These are phyloP conservation scores for Bombus turneri DNA, from an alignment of 1,140 invertebrate species.

Conservation along the genomic window DNA sequence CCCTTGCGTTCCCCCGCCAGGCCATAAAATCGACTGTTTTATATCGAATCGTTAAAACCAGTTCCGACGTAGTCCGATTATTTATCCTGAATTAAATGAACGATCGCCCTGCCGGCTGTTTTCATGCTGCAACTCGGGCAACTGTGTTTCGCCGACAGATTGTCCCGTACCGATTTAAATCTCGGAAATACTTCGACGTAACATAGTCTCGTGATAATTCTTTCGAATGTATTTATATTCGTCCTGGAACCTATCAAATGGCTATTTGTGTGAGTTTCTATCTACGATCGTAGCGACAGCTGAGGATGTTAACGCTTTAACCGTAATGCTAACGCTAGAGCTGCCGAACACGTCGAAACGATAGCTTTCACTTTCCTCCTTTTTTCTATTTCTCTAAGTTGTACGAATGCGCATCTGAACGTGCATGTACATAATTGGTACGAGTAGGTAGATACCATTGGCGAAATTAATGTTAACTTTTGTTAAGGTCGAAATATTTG, in stretches of 20 bases:
- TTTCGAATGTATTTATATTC: background rate
- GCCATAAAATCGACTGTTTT: conserved; percentile 14
- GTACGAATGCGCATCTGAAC: too few species aligned
- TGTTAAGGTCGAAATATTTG: too few species aligned
- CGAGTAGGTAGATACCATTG: too few species aligned
- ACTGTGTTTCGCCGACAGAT: conserved; percentile 9
- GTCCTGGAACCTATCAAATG: too few species aligned
- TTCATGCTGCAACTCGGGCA: background rate
- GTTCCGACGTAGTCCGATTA: conserved; percentile 23
- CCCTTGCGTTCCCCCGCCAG: too few species aligned
- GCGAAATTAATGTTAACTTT: too few species aligned
- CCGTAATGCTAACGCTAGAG: too few species aligned
- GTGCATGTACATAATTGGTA: background rate
- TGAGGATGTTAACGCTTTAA: too few species aligned
- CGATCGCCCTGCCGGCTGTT: background rate
- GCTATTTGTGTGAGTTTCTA: background rate
- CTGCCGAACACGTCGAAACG: too few species aligned
- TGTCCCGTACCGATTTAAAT: conserved; percentile 5
- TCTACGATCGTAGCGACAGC: background rate
- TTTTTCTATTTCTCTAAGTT: too few species aligned
- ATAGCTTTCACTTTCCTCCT: too few species aligned
- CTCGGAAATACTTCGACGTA: background rate
- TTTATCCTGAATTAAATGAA: conserved; percentile 42
- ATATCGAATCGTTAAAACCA: conserved; percentile 5
- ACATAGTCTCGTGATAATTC: conserved; percentile 8